Base-by-base conservation (phyloP, 2,113 vertebrate species). In the Actenoides hombroni region DNA sequence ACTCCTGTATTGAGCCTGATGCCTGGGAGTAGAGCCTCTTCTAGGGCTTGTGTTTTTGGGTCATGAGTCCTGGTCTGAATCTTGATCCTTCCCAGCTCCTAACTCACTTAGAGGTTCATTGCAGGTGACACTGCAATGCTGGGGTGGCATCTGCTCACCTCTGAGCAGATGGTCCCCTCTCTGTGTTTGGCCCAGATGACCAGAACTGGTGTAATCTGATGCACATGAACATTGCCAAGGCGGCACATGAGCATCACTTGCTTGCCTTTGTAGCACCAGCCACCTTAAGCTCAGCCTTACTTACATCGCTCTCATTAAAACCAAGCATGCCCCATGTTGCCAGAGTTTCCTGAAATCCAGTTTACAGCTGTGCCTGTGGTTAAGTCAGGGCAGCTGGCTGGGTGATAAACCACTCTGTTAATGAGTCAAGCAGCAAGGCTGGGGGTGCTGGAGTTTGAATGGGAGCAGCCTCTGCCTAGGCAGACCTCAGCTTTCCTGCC, bases 171-270 rank as follows among this genome's bases (percentile, higher is more conserved):
- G 29, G 29, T 68, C 29, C 35, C 26, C 35, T 57, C 17, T 65
- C 19, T 1, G 1, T 33, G 37, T 33, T 59, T 44, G 40, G 35
- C 60, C 35, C 0, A 0, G 2, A 44, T 0, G 6, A 42, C 31
- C 56, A 49, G 40, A 48, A 15, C 29, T 10, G 8, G 11, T 42
- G n/a, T 44, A 44, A 26, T 20, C 12, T 37, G 67, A 4, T 24
- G 70, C 42, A 23, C 6, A 4, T 33, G 20, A 33, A n/a, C 33
- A 23, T 37, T 4, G 2, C 40, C 35, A 18, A 11, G 16, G 57
- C 1, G 16, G n/a, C 20, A 26, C n/a, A 1, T 18, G n/a, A 75
- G 5, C 46, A 49, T 49, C 1, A 1, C 33, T 85, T 2, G 1
- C 33, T 85, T 40, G 24, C 46, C 35, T 40, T 80, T 0, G 8